Conservation (phyloP, 2,888 invertebrate genomes). For the Dolichopus griseipennis region DNA sequence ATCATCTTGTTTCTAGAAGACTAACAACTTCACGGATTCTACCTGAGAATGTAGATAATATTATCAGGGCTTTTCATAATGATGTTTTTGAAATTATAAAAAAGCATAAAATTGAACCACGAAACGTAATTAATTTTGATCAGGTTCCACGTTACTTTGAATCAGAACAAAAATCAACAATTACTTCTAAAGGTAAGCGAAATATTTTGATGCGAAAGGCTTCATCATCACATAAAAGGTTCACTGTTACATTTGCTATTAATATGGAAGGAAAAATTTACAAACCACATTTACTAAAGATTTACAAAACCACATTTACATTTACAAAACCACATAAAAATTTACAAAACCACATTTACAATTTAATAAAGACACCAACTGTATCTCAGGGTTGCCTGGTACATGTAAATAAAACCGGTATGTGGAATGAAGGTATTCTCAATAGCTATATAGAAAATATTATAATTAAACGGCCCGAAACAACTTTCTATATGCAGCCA, state of each 20-base stretch:
- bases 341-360: constrained; percentile 10
- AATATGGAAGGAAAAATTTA: constrained; percentile 12
- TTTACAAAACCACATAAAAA: too few relatives aligned
- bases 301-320: too few relatives aligned
- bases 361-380: constrained; percentile 11
- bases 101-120: constrained; percentile 9
- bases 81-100: constrained; percentile 10
- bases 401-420: constrained; percentile 7
- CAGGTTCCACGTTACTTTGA: constrained; percentile 13
- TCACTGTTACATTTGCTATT: constrained; percentile 12
- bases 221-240: constrained; percentile 13
- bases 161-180: constrained; percentile 12
- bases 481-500: constrained; percentile 9
- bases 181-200: constrained; percentile 10
- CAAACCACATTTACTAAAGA: too few relatives aligned
- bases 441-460: constrained; percentile 11
- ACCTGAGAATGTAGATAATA: constrained; percentile 9
- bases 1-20: constrained; percentile 12
- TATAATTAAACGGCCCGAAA: constrained; percentile 10
- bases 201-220: constrained; percentile 12
- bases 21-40: constrained; percentile 9
- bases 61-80: constrained; percentile 11
- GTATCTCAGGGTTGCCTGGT: constrained; percentile 8
- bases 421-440: constrained; percentile 11
- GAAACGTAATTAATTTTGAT: constrained; percentile 12